A percentile compares a stretch with the other conserved stretches of the same genome.
These are phyloP conservation scores for Drosophila malerkotliana DNA, from an alignment of 1,140 invertebrate genomes.

Conservation along the genomic window DNA sequence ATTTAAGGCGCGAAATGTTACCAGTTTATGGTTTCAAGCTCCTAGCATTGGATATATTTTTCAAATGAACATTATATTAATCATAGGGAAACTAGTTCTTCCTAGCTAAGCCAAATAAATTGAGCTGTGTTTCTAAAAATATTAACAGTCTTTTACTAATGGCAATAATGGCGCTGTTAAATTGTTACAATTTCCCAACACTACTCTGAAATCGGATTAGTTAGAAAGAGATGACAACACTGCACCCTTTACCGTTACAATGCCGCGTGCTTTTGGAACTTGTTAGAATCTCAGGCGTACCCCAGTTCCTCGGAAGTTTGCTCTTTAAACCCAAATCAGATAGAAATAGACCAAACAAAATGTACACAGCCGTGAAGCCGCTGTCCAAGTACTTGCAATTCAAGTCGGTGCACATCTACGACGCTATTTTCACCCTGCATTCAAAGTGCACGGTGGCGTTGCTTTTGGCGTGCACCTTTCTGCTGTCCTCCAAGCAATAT, in stretches of 20 bases:
- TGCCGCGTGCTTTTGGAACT: slow-evolving; percentile 55
- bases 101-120: too few species aligned
- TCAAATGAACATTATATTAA: too few species aligned
- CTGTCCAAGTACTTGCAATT: slow-evolving; percentile 85
- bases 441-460: slow-evolving; percentile 88
- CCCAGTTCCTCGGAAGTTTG: not conserved
- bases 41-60: too few species aligned
- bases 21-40: too few species aligned
- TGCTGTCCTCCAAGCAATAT: slow-evolving; percentile 89
- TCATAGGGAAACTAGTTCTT: too few species aligned
- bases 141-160: not conserved
- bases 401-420: slow-evolving; percentile 87
- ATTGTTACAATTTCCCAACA: not conserved
- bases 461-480: slow-evolving; percentile 87
- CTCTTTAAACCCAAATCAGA: not conserved
- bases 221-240: not conserved
- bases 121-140: too few species aligned
- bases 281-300: not conserved
- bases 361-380: slow-evolving; percentile 73
- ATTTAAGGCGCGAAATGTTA: too few species aligned
- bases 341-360: slow-evolving; percentile 21
- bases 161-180: not conserved
- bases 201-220: not conserved
- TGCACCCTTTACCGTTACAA: slow-evolving; percentile 53
- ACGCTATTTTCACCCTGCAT: slow-evolving; percentile 88